phyloP scores from a whole-genome alignment of 2,888 invertebrate genomes.

The Melitaea athalia region DNA sequence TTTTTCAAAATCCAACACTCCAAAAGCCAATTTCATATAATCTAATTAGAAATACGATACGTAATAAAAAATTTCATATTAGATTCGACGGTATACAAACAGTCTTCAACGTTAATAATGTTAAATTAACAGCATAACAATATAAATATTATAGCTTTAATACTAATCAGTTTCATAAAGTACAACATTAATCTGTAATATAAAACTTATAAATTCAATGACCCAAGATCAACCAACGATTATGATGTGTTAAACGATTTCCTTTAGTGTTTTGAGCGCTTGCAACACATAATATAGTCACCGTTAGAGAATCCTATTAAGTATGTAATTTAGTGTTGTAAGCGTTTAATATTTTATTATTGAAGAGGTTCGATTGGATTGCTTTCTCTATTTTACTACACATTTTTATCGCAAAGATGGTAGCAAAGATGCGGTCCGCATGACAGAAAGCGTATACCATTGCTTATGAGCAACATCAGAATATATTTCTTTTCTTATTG shows the following conservation, averaged over 20 bases:
- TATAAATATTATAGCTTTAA: neutral
- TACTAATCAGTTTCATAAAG: neutral
- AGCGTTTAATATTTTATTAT: conserved; percentile 5
- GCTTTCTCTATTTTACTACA: no score
- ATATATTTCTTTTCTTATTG: no score
- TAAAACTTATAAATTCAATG: conserved; percentile 23
- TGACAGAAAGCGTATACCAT: no score
- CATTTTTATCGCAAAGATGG: no score
- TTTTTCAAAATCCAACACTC: no score
- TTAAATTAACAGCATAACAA: neutral
- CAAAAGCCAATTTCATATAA: no score
- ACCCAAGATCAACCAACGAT: conserved; percentile 21
- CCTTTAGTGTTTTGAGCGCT: neutral
- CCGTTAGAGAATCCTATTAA: neutral
- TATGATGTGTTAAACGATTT: conserved; percentile 24
- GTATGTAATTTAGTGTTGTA: neutral
- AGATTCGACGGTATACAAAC: no score
- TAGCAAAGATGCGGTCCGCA: no score
- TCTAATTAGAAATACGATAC: no score
- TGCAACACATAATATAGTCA: neutral
- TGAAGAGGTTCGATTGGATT: no score
- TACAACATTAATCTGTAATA: conserved; percentile 8
- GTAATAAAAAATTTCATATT: no score
- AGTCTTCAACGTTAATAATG: neutral
- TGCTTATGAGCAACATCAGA: no score